A percentile compares a stretch with the other conserved stretches of the same genome.
Conservation (phyloP, 1,140 invertebrate species). For the Zaprionus tsacasi region DNA sequence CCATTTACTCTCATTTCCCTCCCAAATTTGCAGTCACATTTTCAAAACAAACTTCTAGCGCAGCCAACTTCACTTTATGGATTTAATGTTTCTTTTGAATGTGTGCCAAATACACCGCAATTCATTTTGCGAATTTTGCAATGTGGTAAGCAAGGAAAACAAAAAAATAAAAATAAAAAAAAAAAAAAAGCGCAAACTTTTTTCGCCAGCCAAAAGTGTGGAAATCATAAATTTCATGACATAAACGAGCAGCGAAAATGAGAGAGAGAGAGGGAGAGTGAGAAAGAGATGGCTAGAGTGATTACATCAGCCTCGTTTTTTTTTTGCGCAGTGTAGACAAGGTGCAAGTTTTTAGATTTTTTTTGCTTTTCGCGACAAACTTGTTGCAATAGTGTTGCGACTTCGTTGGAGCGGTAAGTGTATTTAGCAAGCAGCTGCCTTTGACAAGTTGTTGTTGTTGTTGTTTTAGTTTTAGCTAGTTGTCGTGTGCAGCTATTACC, state of each 20-base stretch:
- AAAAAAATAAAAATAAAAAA: background rate
- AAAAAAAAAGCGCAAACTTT: background rate
- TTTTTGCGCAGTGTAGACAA: slow-evolving; percentile 1
- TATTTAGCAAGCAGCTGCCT: slow-evolving; percentile 48
- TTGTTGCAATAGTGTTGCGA: slow-evolving; percentile 8
- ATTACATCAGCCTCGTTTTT: background rate
- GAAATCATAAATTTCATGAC: slow-evolving; percentile 3
- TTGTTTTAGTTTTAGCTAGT: slow-evolving; percentile 67
- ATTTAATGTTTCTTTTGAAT: slow-evolving; percentile 8
- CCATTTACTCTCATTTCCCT: background rate
- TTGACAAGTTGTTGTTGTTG: slow-evolving; percentile 50
- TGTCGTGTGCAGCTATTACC: slow-evolving; percentile 74
- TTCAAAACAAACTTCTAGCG: background rate
- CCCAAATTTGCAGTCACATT: background rate
- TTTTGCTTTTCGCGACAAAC: slow-evolving; percentile 5
- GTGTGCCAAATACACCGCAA: background rate
- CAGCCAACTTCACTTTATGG: background rate
- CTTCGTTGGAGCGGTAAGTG: slow-evolving; percentile 8
- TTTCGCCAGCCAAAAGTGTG: background rate
- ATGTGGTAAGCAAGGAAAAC: background rate
- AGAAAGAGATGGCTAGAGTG: background rate
- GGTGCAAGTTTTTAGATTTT: background rate
- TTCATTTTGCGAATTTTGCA: slow-evolving; percentile 4
- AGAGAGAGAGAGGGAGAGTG: background rate
- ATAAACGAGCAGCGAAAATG: background rate